Conservation (phyloP, 2,797 vertebrate genomes). For the Heterohyrax brucei region DNA sequence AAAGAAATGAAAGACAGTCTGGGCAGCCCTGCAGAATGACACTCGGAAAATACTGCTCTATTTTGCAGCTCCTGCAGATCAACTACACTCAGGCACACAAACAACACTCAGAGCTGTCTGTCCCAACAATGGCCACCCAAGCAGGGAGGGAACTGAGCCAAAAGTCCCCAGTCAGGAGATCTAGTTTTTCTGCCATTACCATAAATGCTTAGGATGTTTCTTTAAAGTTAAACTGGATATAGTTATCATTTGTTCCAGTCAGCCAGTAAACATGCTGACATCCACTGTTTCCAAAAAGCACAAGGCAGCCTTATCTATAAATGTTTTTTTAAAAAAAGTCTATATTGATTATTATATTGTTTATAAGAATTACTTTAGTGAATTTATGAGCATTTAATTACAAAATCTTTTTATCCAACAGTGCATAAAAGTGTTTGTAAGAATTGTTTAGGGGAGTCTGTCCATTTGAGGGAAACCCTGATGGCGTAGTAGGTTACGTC, state of each 20-base stretch:
- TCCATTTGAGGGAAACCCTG: background rate
- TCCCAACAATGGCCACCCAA: background rate
- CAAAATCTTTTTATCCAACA: slow-evolving; percentile 17
- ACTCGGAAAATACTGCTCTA: background rate
- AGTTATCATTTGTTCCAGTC: background rate
- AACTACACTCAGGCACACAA: background rate
- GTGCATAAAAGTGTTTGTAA: slow-evolving; percentile 30
- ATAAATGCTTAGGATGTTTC: background rate
- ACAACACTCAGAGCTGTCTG: background rate
- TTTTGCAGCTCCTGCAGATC: background rate
- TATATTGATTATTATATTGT: background rate
- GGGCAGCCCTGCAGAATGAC: background rate
- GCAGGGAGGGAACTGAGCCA: background rate
- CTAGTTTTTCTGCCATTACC: background rate
- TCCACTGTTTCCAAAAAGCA: background rate
- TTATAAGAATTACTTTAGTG: background rate
- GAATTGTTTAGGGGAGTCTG: background rate
- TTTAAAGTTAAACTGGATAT: background rate
- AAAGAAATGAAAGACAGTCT: background rate
- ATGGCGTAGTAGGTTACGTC: too few species aligned
- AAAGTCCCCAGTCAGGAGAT: background rate
- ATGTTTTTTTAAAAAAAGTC: background rate
- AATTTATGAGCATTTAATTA: slow-evolving; percentile 50
- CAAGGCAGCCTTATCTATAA: background rate
- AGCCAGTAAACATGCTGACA: background rate